Evolutionary conservation across 2,888 invertebrate genomes (phyloP).

Genomic region (Spisula solida): DNA sequence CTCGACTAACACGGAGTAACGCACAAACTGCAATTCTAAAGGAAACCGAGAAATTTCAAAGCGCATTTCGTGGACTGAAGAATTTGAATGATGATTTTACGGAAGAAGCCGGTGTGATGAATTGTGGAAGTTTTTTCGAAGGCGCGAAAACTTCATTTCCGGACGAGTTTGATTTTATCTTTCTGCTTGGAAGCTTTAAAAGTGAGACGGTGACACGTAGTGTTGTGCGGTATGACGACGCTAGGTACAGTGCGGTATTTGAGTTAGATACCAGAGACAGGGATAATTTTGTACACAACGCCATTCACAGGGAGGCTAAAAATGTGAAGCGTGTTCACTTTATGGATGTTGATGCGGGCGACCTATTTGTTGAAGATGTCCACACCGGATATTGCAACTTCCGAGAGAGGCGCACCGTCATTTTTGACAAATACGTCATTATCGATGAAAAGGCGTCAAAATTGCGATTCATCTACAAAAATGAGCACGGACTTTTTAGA

Average conservation of each 20-base stretch:
- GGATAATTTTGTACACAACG: constrained; percentile 38
- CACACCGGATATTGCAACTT: constrained; percentile 22
- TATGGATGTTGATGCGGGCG: constrained; percentile 34
- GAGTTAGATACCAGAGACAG: constrained; percentile 31
- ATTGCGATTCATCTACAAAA: constrained; percentile 43
- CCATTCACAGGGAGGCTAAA: constrained; percentile 9
- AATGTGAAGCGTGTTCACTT: constrained; percentile 25
- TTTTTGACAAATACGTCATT: constrained; percentile 41
- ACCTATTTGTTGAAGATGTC: constrained; percentile 32
- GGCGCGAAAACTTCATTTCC: constrained; percentile 35
- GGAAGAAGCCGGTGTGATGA: constrained; percentile 20
- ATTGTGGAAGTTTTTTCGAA: constrained; percentile 44
- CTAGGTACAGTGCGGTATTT: constrained; percentile 30
- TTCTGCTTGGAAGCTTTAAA: constrained; percentile 33
- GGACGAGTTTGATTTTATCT: constrained; percentile 44
- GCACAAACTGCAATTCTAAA: background rate
- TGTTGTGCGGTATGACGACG: constrained; percentile 35
- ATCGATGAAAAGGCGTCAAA: constrained; percentile 45
- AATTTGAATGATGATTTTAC: constrained; percentile 16
- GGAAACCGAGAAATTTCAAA: constrained; percentile 25
- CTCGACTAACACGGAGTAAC: background rate
- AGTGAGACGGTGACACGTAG: constrained; percentile 11
- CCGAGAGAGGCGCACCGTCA: constrained; percentile 20
- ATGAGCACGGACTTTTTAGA: constrained; percentile 26
- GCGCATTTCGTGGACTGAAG: constrained; percentile 29